A percentile compares a stretch with the other conserved stretches of the same genome.
These are phyloP conservation scores for Monodelphis domestica DNA, from an alignment of 2,797 vertebrate genomes.

Conservation along the genomic window DNA sequence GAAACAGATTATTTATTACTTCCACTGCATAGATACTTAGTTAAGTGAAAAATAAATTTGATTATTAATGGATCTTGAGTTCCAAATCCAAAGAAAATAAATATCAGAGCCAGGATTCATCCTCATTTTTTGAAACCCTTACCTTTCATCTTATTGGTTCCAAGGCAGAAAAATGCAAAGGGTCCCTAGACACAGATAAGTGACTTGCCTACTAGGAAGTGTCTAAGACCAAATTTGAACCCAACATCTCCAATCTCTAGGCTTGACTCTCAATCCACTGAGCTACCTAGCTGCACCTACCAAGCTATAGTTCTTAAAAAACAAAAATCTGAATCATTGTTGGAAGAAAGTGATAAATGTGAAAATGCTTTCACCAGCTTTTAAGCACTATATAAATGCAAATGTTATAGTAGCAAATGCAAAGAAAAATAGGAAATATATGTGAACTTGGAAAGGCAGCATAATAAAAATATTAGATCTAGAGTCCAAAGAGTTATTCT, in stretches of 20 bases:
- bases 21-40: not conserved
- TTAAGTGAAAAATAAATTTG: not conserved
- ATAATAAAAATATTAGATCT: not conserved
- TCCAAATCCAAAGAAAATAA: not conserved
- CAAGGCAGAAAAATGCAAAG: too few species aligned
- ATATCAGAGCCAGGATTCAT: too few species aligned
- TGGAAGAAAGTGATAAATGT: not conserved
- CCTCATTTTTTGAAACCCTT: too few species aligned
- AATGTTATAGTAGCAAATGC: not conserved
- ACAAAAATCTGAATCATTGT: not conserved
- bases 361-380: not conserved
- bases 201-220: too few species aligned
- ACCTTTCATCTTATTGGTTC: too few species aligned
- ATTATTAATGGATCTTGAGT: not conserved
- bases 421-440: not conserved
- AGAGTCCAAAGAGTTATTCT: not conserved
- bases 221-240: too few species aligned
- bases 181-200: too few species aligned
- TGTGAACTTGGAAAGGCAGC: not conserved
- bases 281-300: too few species aligned
- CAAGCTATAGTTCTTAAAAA: not conserved
- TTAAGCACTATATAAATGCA: not conserved
- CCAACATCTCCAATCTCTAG: too few species aligned
- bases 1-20: not conserved
- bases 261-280: too few species aligned